Evolutionary conservation across 2,888 invertebrate genomes (phyloP).

Genomic region (Chorisops tibialis): DNA sequence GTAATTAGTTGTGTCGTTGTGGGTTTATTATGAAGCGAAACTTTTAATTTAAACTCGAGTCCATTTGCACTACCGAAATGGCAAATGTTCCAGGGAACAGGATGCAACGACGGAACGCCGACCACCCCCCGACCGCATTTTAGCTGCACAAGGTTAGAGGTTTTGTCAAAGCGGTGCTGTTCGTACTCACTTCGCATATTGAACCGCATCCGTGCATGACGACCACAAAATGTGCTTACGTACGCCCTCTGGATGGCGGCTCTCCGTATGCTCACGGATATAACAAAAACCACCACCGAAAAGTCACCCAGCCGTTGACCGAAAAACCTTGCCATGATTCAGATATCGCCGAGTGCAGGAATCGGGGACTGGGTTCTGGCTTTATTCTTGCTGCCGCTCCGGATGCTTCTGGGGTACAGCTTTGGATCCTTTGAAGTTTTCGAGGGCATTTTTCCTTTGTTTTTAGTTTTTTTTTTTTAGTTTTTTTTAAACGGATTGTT

Average conservation of each 20-base stretch:
- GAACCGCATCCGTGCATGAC: constrained; percentile 20
- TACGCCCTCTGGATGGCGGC: not conserved
- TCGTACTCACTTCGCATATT: not conserved
- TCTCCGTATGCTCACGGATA: not conserved
- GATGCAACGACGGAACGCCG: not conserved
- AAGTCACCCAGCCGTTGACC: constrained; percentile 13
- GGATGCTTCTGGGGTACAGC: too few relatives aligned
- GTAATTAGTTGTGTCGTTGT: too few relatives aligned
- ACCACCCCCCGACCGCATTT: not conserved
- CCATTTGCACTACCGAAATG: too few relatives aligned
- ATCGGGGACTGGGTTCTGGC: too few relatives aligned
- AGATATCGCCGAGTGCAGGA: too few relatives aligned
- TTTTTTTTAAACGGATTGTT: too few relatives aligned
- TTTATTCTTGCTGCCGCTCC: too few relatives aligned
- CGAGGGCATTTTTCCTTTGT: too few relatives aligned
- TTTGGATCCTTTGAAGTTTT: too few relatives aligned
- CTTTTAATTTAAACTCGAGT: too few relatives aligned
- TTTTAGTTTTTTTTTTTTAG: too few relatives aligned
- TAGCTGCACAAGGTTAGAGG: not conserved
- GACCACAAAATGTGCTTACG: constrained; percentile 20
- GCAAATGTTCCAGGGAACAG: not conserved
- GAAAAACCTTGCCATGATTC: constrained; percentile 1
- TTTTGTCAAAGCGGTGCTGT: constrained; percentile 1
- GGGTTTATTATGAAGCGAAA: too few relatives aligned
- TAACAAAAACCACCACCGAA: not conserved